Evolutionary conservation across 1,140 invertebrate genomes (phyloP), one percentile per base, ranked within the genome.

Genomic region (Chironomus striatipennis): DNA sequence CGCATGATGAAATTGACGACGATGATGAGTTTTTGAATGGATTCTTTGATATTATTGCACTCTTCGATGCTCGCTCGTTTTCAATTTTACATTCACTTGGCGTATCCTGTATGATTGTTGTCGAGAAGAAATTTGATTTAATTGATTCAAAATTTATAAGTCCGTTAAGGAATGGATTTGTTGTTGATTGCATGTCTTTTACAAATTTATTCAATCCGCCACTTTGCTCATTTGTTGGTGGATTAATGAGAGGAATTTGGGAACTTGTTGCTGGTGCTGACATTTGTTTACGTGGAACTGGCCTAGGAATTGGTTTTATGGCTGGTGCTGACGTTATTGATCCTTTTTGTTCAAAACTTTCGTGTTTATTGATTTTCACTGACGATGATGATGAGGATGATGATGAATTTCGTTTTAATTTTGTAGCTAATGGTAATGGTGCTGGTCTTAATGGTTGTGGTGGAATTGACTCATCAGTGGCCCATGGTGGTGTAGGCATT

Each of bases 371-470:
- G 6, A 70, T 70, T 20, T 1, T 18, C 18, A 18, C 9, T 20
- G 47, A 57, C 4, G 47, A 57, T 57, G 47, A 12, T 15, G 47
- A 57, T 57, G 47, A 57, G n/a, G 12, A 57, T 57, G 47, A 57
- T 12, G 47, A n/a, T 57, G 47, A 57, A 57, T n/a, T 57, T 5
- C 47, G 47, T 70, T 70, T 70, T 18, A 70, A 8, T 18, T 20
- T 70, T 3, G 17, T 17, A 20, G 65, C 17, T 6, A 80, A 78
- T 6, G 84, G 83, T 18, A 83, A 82, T 0, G 84, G 84, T 2
- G 83, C 79, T 57, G 83, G 77, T 5, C 83, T 79, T 65, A 84
- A 79, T 7, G 84, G 83, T 6, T 84, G 84, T 75, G 84, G 84
- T 42, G 80, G 77, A 7, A 79, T 78, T n/a, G 76, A 64, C 74